Conservation (phyloP, 1,140 invertebrate genomes). For the Telenomus remus region DNA sequence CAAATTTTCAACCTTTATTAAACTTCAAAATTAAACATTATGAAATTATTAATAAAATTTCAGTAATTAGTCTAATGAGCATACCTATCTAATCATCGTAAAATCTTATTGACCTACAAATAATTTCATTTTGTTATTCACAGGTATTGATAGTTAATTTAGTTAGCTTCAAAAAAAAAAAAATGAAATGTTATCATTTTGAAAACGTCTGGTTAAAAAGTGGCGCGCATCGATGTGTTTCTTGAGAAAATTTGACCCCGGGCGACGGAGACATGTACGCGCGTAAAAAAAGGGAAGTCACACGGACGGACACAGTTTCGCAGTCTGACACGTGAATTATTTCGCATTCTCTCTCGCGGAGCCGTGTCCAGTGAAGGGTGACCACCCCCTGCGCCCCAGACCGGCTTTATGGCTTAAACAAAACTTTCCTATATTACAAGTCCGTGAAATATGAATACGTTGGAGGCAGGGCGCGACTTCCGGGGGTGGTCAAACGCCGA, state of each 20-base stretch:
- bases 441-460: constrained; percentile 74
- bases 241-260: constrained; percentile 56
- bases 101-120: too few species aligned
- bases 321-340: constrained; percentile 70
- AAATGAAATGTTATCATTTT: too few species aligned
- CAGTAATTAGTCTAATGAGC: too few species aligned
- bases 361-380: constrained; percentile 63
- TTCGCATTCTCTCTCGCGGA: constrained; percentile 60
- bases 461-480: constrained; percentile 59
- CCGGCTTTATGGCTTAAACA: constrained; percentile 73
- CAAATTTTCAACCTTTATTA: too few species aligned
- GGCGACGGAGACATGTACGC: constrained; percentile 48
- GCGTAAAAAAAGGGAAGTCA: constrained; percentile 60
- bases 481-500: constrained; percentile 29
- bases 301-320: constrained; percentile 41
- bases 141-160: too few species aligned
- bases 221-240: constrained; percentile 1
- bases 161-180: too few species aligned
- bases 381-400: constrained; percentile 47
- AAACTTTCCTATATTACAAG: constrained; percentile 74
- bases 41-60: too few species aligned
- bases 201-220: too few species aligned
- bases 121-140: too few species aligned
- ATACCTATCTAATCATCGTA: too few species aligned
- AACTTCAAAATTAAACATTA: too few species aligned